Percentiles rank a stretch among this genome's conserved stretches.
Conservation (phyloP, 2,797 vertebrate species). For the Allobates femoralis region DNA sequence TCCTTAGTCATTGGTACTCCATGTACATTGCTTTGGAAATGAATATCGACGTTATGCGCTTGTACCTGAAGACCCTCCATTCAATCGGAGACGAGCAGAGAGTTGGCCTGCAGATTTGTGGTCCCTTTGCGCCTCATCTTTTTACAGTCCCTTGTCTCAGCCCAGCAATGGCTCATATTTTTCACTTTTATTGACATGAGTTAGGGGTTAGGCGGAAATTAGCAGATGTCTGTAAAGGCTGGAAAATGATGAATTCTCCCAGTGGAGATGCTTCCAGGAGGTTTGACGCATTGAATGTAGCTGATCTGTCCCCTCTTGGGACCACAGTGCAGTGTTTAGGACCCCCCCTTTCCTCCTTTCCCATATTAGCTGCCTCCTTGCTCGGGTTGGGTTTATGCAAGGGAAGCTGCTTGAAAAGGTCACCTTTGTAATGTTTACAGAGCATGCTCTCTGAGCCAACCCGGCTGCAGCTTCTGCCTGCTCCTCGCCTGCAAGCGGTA, state of each 20-base stretch:
- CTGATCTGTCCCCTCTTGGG: conserved; percentile 41
- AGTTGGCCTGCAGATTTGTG: conserved; percentile 25
- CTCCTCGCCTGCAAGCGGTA: conserved; percentile 71
- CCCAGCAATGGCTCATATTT: background rate
- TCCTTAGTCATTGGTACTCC: background rate
- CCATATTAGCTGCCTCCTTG: conserved; percentile 10
- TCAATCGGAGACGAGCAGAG: background rate
- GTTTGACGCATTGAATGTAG: conserved; percentile 22
- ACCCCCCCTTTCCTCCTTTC: background rate
- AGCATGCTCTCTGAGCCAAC: conserved; percentile 62
- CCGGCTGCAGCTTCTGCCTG: conserved; percentile 60
- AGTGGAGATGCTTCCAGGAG: background rate
- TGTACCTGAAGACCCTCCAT: no score
- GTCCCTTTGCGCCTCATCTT: background rate
- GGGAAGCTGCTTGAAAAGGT: conserved; percentile 59
- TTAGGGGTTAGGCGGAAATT: conserved; percentile 35
- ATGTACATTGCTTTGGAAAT: background rate
- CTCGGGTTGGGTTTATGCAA: conserved; percentile 40
- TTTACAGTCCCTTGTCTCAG: background rate
- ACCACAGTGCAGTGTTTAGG: conserved; percentile 10
- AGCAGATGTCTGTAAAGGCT: conserved; percentile 46
- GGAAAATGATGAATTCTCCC: conserved; percentile 10
- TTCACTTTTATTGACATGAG: conserved; percentile 23
- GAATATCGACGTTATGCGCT: no score
- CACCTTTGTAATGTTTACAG: conserved; percentile 58